Evolutionary conservation across 1,140 invertebrate species (phyloP).

Genomic region (Thaumatotibia leucotreta): DNA sequence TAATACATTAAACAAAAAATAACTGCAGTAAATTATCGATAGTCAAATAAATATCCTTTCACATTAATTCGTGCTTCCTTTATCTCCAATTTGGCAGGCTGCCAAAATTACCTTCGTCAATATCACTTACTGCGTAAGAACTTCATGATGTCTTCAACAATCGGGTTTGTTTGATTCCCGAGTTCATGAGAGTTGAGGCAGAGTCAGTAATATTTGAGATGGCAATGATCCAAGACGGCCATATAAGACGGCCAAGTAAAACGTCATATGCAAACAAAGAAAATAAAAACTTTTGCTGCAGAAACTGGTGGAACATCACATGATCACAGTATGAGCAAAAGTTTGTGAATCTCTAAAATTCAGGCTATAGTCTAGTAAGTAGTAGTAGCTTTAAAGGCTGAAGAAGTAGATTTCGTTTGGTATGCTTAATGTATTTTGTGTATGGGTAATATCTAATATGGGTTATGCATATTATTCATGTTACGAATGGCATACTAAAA

Average conservation of each 20-base stretch:
- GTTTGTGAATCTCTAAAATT: too few relatives aligned
- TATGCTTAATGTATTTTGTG: too few relatives aligned
- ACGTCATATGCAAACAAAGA: neutral
- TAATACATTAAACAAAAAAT: neutral
- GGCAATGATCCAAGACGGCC: constrained; percentile 10
- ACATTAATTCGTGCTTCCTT: neutral
- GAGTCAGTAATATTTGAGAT: neutral
- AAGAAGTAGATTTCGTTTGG: too few relatives aligned
- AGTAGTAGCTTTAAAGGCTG: too few relatives aligned
- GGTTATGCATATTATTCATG: too few relatives aligned
- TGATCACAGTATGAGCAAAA: neutral
- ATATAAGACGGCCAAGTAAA: neutral
- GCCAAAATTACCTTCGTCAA: constrained; percentile 5
- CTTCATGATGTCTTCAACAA: constrained; percentile 1
- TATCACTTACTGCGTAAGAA: constrained; percentile 1
- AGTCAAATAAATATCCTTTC: neutral
- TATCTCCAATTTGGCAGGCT: neutral
- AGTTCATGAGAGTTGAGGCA: neutral
- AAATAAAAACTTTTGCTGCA: neutral
- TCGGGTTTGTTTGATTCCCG: neutral
- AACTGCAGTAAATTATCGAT: neutral
- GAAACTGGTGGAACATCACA: neutral
- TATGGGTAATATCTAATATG: too few relatives aligned
- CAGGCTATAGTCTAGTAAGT: too few relatives aligned
- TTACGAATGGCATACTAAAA: too few relatives aligned